Base-by-base conservation (phyloP, 1,140 invertebrate species). In the Tetramorium simillimum region DNA sequence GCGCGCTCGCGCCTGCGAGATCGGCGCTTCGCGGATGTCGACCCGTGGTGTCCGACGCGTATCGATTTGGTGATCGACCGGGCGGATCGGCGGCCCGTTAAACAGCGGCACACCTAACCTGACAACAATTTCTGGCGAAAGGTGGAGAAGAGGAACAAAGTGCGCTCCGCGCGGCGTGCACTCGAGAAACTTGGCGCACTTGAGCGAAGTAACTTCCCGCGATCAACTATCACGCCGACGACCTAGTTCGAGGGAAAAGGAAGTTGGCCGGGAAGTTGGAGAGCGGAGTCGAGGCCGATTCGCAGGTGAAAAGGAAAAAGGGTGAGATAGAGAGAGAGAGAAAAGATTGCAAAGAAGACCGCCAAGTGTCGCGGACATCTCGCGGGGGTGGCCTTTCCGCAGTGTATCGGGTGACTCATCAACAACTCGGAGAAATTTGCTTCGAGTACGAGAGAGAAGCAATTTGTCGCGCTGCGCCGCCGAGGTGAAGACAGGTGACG, bases 1-100 rank as follows among this genome's bases (percentile, higher is more conserved):
- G 72, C n/a, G 33, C 33, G 72, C n/a, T 0, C 33, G 33, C 33
- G 33, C 18, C n/a, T 6, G 10, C 21, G 28, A 14, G 2, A 62
- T 62, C 58, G 58, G 10, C 58, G 58, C 58, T 14, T 28, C 24
- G 58, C 58, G 49, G 43, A 46, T 33, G 43, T 9, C 6, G 43
- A 46, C 6, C 43, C 6, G 43, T 12, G 43, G 43, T 6, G 62
- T 24, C 16, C 73, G 53, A 60, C 0, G 5, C 10, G 56, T n/a
- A 81, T 81, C 77, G 77, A 81, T 81, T 81, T 18, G 3, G 14
- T 16, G 67, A 84, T 84, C 80, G 80, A 84, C 53, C 80, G 28
- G 14, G 3, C 12, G 5, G 43, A 33, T 14, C 18, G 7, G 14
- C n/a, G 65, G 9, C 1, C 37, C 7, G 33, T 18, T 28, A 9